Evolutionary conservation across 2,888 invertebrate species (phyloP).

Genomic region (Drosophila paranaensis): DNA sequence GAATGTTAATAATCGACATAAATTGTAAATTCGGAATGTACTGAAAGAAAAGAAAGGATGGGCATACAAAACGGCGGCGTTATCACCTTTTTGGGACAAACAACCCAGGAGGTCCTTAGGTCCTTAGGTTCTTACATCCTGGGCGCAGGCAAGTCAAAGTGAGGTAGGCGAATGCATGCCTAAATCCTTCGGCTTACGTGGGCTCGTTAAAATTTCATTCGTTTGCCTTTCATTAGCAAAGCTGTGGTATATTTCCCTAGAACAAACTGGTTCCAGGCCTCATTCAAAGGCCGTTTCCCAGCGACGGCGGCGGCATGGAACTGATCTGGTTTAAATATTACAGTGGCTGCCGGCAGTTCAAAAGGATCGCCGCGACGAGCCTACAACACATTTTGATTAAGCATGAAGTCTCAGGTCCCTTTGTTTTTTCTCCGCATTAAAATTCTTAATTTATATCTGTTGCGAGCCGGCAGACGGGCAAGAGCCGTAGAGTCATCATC

Average conservation of each 20-base stretch:
- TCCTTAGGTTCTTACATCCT: conserved; percentile 52
- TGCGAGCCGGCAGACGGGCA: conserved; percentile 12
- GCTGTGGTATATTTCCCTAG: conserved; percentile 68
- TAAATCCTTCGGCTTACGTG: conserved; percentile 36
- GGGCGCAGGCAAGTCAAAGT: conserved; percentile 8
- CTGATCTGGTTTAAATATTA: conserved; percentile 79
- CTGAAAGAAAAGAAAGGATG: conserved; percentile 24
- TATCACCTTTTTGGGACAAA: conserved; percentile 76
- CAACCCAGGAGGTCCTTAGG: conserved; percentile 73
- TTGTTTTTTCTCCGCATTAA: conserved; percentile 72
- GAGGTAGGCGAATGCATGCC: conserved; percentile 12
- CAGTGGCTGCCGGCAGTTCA: conserved; percentile 75
- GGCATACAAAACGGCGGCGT: conserved; percentile 56
- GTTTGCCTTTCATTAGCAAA: conserved; percentile 72
- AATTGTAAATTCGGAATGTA: conserved; percentile 55
- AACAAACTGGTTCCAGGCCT: conserved; percentile 35
- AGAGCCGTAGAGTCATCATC: conserved; percentile 62
- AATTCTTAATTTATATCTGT: conserved; percentile 75
- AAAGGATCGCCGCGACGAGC: conserved; percentile 65
- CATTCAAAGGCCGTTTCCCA: conserved; percentile 22
- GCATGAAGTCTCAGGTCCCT: conserved; percentile 72
- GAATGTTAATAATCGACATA: conserved; percentile 61
- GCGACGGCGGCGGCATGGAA: conserved; percentile 50
- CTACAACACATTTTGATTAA: conserved; percentile 78
- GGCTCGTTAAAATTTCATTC: conserved; percentile 79